Conservation (phyloP, 2,797 vertebrate genomes). For the Scolopax rusticola region DNA sequence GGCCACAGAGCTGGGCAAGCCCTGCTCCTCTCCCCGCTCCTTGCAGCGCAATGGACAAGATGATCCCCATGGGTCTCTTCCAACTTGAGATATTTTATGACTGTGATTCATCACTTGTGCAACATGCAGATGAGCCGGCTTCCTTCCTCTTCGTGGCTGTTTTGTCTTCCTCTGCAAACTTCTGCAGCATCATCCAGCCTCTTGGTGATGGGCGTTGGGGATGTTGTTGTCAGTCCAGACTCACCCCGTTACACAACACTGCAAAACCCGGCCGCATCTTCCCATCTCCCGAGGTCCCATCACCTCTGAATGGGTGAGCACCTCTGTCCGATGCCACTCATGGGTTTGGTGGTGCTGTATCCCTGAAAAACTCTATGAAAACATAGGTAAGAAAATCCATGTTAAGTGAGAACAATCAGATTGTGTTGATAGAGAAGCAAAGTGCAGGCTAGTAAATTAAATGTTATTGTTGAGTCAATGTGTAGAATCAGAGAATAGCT, state of each 20-base stretch:
- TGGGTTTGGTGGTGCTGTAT: neutral
- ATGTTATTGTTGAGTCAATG: neutral
- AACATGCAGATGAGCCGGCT: neutral
- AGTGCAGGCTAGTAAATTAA: neutral
- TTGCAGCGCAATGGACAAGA: no score
- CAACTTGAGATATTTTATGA: neutral
- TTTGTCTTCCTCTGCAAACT: neutral
- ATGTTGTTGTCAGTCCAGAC: neutral
- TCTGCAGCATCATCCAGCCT: neutral
- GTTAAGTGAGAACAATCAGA: neutral
- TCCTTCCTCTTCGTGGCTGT: neutral
- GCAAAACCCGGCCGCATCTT: neutral
- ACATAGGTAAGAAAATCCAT: neutral
- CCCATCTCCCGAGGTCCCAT: no score
- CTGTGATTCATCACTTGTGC: neutral
- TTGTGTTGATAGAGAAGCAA: neutral
- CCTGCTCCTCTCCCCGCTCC: neutral
- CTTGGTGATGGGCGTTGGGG: neutral
- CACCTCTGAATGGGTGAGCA: fast-evolving
- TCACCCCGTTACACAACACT: neutral
- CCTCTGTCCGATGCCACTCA: fast-evolving
- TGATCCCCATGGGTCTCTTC: neutral
- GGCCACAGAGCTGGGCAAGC: neutral
- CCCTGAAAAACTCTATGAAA: neutral
- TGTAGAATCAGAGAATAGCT: neutral